Evolutionary conservation across 2,888 invertebrate genomes (phyloP).

Genomic region (Drosophila longiperda): DNA sequence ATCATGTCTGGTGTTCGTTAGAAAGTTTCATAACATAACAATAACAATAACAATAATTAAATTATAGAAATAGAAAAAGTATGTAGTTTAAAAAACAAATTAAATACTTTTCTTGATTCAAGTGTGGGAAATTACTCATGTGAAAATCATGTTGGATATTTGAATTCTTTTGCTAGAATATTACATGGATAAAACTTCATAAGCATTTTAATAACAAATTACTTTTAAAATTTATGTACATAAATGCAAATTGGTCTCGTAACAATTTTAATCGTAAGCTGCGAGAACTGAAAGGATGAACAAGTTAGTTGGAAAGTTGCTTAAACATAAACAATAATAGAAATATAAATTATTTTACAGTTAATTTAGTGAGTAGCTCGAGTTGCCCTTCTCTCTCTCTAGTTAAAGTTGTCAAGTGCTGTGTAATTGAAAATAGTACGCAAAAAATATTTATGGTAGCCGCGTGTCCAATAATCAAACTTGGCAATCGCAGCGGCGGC

Average conservation of each 20-base stretch:
- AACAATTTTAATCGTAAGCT: no score
- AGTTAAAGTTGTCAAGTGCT: neutral
- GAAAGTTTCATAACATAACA: neutral
- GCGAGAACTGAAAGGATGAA: no score
- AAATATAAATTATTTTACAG: neutral
- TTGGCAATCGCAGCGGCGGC: slow-evolving; percentile 61
- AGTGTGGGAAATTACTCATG: no score
- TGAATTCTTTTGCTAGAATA: no score
- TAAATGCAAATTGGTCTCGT: no score
- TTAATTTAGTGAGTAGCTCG: neutral
- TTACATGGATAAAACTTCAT: no score
- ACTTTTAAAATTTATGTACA: no score
- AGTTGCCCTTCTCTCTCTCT: neutral
- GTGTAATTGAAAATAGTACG: neutral
- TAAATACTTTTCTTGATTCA: no score
- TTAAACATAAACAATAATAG: neutral
- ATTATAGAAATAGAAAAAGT: neutral
- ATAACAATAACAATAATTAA: neutral
- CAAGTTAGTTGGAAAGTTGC: no score
- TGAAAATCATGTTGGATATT: no score
- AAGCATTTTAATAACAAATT: no score
- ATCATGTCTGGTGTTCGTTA: neutral
- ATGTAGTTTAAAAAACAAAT: no score
- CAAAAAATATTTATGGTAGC: slow-evolving; percentile 68
- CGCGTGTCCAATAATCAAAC: slow-evolving; percentile 76